Evolutionary conservation across 2,113 vertebrate species (phyloP), one percentile per base, ranked within the genome.

Genomic region (Rana temporaria): DNA sequence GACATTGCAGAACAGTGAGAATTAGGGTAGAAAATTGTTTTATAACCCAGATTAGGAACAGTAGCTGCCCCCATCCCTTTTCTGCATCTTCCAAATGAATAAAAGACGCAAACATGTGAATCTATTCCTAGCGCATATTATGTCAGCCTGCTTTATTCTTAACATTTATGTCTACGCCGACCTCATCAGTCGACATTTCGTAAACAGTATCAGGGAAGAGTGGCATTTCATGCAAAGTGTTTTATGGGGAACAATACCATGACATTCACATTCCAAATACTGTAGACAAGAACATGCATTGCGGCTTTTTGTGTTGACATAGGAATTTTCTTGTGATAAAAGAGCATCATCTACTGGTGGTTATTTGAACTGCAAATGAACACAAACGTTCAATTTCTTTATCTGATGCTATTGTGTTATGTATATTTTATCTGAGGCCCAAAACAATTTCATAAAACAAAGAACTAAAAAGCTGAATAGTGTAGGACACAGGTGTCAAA

Each of bases 1-100:
- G 71, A 82, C 80, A 75, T 75, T 82, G 80, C 80, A 82, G 62
- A 75, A 55, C 30, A 67, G 52, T 17, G 18, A 24, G 70, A 42
- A 26, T 73, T 65, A 82, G 42, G 9, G 38, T 63, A 63, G 38
- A 55, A 42, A 42, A 32, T 55, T 20, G 65, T 18, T 68, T 57
- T 19, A 8, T 69, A 68, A 57, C 67, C 32, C 34, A 53, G 38
- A 30, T 66, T 52, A 24, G 15, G 30, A 48, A 24, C 22, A n/a
- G 17, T 4, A 42, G 26, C 55, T 73, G 2, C 53, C 15, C 22
- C 11, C 70, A 30, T 73, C 6, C 53, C 15, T 17, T 19, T 53
- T 57, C 19, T 59, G 12, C 57, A 57, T 73, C 17, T 30, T 30
- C 24, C n/a, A n/a, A 32, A 73, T 56, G 11, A 9, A 1, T 57